Evolutionary conservation across 2,888 invertebrate genomes (phyloP), one percentile per base, ranked within the genome.

Genomic region (Tyria jacobaeae): DNA sequence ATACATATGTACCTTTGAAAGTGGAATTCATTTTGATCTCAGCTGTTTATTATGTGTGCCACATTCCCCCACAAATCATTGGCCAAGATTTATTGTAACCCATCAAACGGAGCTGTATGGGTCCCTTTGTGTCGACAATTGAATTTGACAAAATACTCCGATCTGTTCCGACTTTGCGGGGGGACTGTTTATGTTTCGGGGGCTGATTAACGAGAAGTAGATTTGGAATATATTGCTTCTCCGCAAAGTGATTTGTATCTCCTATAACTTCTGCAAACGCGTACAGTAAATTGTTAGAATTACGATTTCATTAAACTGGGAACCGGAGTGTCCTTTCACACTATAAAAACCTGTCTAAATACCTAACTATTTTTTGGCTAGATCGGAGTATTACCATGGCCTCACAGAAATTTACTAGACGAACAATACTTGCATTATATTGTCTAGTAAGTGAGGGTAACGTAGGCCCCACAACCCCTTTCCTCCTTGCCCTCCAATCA

Each of bases 31-130:
- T 55, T 55, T 47, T 31, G 31, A 35, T 17, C n/a, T 21, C 25
- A 57, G 64, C 66, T 65, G 64, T 60, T 70, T 73, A 73, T 70
- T 68, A 73, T 70, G 68, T 65, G 61, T 39, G 44, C 35, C 66
- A 34, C 70, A 73, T 67, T 50, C 61, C n/a, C 24, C 57, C 64
- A 73, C 71, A 73, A 73, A 70, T 73, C 72, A 73, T 59, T 61
- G 51, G 37, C 57, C 52, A 60, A 25, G 60, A 73, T 73, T 73
- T 73, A 73, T 73, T 70, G 70, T 37, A 31, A 57, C 59, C 62
- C 70, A 64, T 64, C 66, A 62, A 58, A 39, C 25, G 50, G 50
- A 55, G 24, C 21, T 51, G 31, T n/a, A 50, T 17, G 35, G 57
- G 25, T 47, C 48, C 53, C 57, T 57, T 53, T 62, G 62, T 57